A percentile compares a stretch with the other conserved stretches of the same genome.
Conservation (phyloP, 2,888 invertebrate species). For the Cryptus armator region DNA sequence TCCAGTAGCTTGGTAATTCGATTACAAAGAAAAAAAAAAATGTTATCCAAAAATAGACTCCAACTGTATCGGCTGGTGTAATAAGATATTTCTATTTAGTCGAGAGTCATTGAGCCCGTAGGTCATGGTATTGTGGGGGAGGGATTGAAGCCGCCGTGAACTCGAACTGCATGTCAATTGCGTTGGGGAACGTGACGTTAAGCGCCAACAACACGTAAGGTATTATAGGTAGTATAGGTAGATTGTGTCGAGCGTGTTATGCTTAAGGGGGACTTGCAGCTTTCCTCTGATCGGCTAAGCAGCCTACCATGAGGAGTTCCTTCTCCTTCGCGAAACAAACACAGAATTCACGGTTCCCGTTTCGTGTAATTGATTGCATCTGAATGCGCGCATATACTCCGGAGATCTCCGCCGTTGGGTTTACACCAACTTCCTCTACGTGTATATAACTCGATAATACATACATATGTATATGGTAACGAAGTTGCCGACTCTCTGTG, state of each 20-base stretch:
- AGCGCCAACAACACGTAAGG: slow-evolving; percentile 19
- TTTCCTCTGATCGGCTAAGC: no score
- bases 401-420: background rate
- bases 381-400: background rate
- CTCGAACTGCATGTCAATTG: background rate
- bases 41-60: background rate
- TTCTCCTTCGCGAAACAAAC: slow-evolving; percentile 12
- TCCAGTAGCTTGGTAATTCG: no score
- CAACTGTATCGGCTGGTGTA: slow-evolving; percentile 5
- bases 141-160: background rate
- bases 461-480: slow-evolving; percentile 30
- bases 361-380: slow-evolving; percentile 4
- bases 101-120: slow-evolving; percentile 14
- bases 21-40: background rate
- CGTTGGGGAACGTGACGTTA: slow-evolving; percentile 29
- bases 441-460: slow-evolving; percentile 29
- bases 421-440: background rate
- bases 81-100: slow-evolving; percentile 30
- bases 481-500: background rate
- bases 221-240: background rate
- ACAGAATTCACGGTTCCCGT: background rate
- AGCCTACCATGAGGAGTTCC: background rate
- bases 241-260: background rate
- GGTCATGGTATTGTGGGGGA: slow-evolving; percentile 9
- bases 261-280: background rate